Conservation (phyloP, 2,888 invertebrate species). For the Tachina fera region DNA sequence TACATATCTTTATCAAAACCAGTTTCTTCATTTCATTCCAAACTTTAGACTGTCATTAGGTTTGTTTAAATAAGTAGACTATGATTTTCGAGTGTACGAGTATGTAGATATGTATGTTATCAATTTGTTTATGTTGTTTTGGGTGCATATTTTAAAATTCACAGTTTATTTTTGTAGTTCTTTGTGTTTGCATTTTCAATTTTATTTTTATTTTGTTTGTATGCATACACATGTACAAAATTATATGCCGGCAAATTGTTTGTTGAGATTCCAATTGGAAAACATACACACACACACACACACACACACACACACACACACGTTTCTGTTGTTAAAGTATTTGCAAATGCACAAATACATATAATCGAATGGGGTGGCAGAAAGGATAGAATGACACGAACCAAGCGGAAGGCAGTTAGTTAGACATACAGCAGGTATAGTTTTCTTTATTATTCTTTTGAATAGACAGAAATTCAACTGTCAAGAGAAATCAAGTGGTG, state of each 20-base stretch:
- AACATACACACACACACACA: too few relatives aligned
- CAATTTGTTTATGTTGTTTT: conserved; percentile 42
- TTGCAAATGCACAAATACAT: conserved; percentile 8
- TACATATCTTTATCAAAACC: too few relatives aligned
- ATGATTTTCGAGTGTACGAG: conserved; percentile 25
- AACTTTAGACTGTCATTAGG: background rate
- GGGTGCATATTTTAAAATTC: conserved; percentile 29
- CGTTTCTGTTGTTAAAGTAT: conserved; percentile 28
- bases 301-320: too few relatives aligned
- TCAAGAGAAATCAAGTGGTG: conserved; percentile 48
- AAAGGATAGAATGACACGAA: conserved; percentile 27
- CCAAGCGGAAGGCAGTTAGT: conserved; percentile 7
- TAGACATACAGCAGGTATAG: conserved; percentile 38
- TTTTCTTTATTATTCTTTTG: conserved; percentile 32
- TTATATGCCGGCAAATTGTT: conserved; percentile 58
- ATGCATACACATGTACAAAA: conserved; percentile 1
- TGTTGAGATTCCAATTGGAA: conserved; percentile 55
- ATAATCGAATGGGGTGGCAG: conserved; percentile 21
- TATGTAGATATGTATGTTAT: conserved; percentile 1
- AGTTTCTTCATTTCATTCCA: background rate
- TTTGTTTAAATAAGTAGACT: conserved; percentile 8
- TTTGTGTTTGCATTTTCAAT: conserved; percentile 9
- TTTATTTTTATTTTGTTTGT: conserved; percentile 36
- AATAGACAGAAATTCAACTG: conserved; percentile 17
- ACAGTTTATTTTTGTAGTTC: conserved; percentile 33